Evolutionary conservation across 1,140 invertebrate genomes (phyloP), one percentile per base, ranked within the genome.

Genomic region (Phymastichus coffea): DNA sequence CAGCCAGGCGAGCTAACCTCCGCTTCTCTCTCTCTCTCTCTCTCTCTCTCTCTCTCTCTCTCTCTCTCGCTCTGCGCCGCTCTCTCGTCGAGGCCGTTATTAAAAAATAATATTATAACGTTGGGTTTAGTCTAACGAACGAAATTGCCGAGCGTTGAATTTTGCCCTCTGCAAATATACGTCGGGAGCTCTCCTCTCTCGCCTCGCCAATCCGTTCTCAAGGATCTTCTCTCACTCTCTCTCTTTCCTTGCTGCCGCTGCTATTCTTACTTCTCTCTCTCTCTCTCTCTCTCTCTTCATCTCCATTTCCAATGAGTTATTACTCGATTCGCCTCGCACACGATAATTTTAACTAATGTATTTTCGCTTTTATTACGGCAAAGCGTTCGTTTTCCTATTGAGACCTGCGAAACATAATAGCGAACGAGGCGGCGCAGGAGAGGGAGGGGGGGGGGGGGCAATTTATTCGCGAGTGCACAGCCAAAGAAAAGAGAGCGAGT

Each of bases 61-160:
- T 46, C 28, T 37, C 19, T 48, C 26, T 38, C 20, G 33, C 57
- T 40, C 35, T 10, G 49, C 23, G 23, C 15, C 41, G 20, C 37
- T 40, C n/a, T n/a, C 37, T 10, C 40, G 57, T 62, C 35, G 56
- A 59, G 66, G 70, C 68, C 67, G 68, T 74, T 73, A 76, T 76
- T 73, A 73, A 76, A 61, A 76, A 76, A 74, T 72, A 72, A 74
- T 72, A 70, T 69, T 71, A 69, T 70, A 70, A 69, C 67, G 65
- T 66, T 69, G 66, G 58, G 67, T 67, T 72, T 68, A 60, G 66
- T 69, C 66, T 68, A 70, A 70, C 67, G 62, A 65, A 70, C 60
- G 59, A 74, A 72, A 74, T 71, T 66, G 65, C 62, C 59, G 65
- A 66, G 67, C 66, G 69, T 67, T 71, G 67, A 69, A 69, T 71